Conservation (phyloP, 1,140 invertebrate genomes). For the Vollenhovia emeryi region DNA sequence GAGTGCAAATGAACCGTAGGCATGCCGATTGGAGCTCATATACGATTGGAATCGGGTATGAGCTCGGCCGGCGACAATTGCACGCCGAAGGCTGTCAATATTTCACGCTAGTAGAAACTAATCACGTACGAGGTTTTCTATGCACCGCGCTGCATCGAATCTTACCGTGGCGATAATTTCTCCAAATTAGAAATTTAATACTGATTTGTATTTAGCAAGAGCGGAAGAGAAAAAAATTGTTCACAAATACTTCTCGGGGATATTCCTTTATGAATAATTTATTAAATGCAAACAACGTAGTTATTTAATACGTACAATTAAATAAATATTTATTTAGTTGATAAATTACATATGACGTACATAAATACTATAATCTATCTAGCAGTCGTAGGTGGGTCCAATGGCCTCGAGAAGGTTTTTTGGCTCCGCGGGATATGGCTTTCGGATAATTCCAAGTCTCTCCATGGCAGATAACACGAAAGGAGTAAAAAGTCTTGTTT, state of each 20-base stretch:
- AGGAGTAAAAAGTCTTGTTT: neutral
- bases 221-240: neutral
- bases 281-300: slow-evolving; percentile 73
- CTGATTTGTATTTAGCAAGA: neutral
- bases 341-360: slow-evolving; percentile 76
- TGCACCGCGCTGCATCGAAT: slow-evolving; percentile 16
- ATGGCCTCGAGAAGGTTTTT: slow-evolving; percentile 21
- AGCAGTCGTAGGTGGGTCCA: slow-evolving; percentile 75
- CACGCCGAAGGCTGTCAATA: slow-evolving; percentile 53
- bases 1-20: slow-evolving; percentile 61
- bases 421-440: slow-evolving; percentile 66
- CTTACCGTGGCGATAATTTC: slow-evolving; percentile 50
- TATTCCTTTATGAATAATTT: slow-evolving; percentile 76
- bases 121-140: slow-evolving; percentile 69
- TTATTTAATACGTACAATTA: slow-evolving; percentile 38
- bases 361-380: slow-evolving; percentile 79
- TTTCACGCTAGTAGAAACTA: slow-evolving; percentile 47
- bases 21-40: slow-evolving; percentile 43
- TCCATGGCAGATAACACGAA: neutral
- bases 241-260: neutral
- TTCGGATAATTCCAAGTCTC: neutral
- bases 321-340: slow-evolving; percentile 72
- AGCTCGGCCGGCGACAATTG: slow-evolving; percentile 40
- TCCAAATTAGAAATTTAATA: slow-evolving; percentile 55
- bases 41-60: slow-evolving; percentile 75